Percentiles rank a stretch among this genome's conserved stretches.
These are phyloP conservation scores for Dicranocentrus wangi DNA, from an alignment of 2,888 invertebrate species.

Conservation along the genomic window DNA sequence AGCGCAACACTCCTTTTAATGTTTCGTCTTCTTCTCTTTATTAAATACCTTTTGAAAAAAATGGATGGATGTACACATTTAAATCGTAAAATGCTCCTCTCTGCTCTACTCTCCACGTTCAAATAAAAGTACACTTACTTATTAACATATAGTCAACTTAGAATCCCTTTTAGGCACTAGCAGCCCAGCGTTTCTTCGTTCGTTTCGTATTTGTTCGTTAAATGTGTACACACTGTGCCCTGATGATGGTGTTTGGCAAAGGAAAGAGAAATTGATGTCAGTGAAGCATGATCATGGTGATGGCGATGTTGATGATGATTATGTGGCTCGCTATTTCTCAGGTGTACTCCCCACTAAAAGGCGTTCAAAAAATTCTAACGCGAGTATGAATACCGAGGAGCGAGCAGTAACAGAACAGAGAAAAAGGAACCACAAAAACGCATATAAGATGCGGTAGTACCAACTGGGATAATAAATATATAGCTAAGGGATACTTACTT, in stretches of 20 bases:
- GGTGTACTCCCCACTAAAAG: too few relatives aligned
- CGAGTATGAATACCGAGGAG: not conserved
- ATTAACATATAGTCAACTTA: not conserved
- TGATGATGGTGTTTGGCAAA: slow-evolving; percentile 53
- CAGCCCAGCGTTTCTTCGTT: too few relatives aligned
- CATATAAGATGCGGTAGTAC: not conserved
- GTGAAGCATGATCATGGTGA: slow-evolving; percentile 58
- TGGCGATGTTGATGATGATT: slow-evolving; percentile 26
- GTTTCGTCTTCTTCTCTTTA: not conserved
- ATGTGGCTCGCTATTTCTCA: slow-evolving; percentile 25
- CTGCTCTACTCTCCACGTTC: too few relatives aligned
- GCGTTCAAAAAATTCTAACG: not conserved
- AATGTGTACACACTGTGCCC: slow-evolving; percentile 17
- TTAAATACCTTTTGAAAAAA: not conserved
- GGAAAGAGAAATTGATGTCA: slow-evolving; percentile 66
- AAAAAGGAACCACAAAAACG: slow-evolving; percentile 18
- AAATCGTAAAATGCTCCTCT: slow-evolving; percentile 2
- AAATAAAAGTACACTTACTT: too few relatives aligned
- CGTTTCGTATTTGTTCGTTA: slow-evolving; percentile 14
- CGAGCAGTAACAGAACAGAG: not conserved
- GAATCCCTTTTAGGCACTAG: too few relatives aligned
- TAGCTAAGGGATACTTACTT: too few relatives aligned
- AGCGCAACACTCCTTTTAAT: not conserved
- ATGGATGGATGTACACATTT: not conserved
- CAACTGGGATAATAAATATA: not conserved